These are phyloP conservation scores for Ophiothrix spiculata DNA, from an alignment of 35 echinoderm and acorn worm genomes.

Conservation along the genomic window DNA sequence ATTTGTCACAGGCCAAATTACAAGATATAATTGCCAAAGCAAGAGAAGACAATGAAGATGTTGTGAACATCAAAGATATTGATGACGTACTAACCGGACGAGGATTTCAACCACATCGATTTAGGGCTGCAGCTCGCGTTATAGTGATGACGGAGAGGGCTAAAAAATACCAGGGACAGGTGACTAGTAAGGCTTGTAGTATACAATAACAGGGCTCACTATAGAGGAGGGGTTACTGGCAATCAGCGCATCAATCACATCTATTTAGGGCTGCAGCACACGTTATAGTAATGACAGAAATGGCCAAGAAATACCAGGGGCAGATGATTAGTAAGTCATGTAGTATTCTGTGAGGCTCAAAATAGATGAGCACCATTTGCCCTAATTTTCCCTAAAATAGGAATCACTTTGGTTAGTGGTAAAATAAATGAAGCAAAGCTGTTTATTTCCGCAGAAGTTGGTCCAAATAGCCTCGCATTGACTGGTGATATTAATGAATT, in stretches of 20 bases:
- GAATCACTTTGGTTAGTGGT: too few relatives aligned
- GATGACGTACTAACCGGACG: constrained; percentile 20
- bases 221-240: too few relatives aligned
- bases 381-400: too few relatives aligned
- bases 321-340: constrained; percentile 51
- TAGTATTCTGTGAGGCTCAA: constrained; percentile 28
- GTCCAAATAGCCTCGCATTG: too few relatives aligned
- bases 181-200: constrained; percentile 50
- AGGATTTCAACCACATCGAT: constrained; percentile 2
- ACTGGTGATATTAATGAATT: too few relatives aligned
- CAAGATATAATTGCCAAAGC: constrained; percentile 39
- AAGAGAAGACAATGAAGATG: background rate
- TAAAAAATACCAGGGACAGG: constrained; percentile 27
- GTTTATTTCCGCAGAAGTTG: too few relatives aligned
- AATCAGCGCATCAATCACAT: too few relatives aligned
- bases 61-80: constrained; percentile 20
- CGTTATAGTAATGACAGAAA: constrained; percentile 39
- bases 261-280: constrained; percentile 48
- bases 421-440: too few relatives aligned
- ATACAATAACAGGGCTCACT: constrained; percentile 27
- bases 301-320: constrained; percentile 18
- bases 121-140: constrained; percentile 47
- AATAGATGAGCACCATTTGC: too few relatives aligned
- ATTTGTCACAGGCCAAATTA: constrained; percentile 40
- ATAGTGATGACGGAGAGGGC: constrained; percentile 34